Conservation (phyloP, 2,888 invertebrate species). For the Drosophila bunnanda region DNA sequence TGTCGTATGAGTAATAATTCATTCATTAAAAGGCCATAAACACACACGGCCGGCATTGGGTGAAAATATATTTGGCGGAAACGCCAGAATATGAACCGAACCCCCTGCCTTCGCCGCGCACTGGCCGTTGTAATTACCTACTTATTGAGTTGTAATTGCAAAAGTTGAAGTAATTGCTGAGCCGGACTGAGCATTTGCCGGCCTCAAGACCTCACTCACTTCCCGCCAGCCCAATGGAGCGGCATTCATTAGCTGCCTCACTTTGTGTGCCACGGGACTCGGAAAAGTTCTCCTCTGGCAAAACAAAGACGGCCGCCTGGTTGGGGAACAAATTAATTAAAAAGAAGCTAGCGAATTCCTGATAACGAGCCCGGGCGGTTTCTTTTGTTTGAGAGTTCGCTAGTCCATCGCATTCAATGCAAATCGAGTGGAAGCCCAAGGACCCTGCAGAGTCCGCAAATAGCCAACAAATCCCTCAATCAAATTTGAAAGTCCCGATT, state of each 20-base stretch:
- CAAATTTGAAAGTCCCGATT: conserved; percentile 1
- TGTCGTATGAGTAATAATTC: conserved; percentile 55
- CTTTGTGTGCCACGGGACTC: conserved; percentile 36
- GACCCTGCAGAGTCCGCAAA: conserved; percentile 1
- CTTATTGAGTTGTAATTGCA: conserved; percentile 77
- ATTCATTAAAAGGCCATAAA: conserved; percentile 53
- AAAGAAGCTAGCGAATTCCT: conserved; percentile 22
- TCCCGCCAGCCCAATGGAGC: background rate
- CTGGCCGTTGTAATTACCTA: conserved; percentile 57
- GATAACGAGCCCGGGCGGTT: conserved; percentile 10
- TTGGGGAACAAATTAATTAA: conserved; percentile 26
- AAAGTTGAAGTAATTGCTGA: conserved; percentile 67
- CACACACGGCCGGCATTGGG: conserved; percentile 10
- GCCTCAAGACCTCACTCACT: conserved; percentile 15
- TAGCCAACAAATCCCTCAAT: conserved; percentile 19
- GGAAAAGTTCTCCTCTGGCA: conserved; percentile 15
- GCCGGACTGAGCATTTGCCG: conserved; percentile 28
- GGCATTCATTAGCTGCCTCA: conserved; percentile 53
- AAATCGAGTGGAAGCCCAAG: conserved; percentile 38
- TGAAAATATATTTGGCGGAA: conserved; percentile 31
- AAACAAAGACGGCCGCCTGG: conserved; percentile 22
- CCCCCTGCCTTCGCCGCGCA: too few species aligned
- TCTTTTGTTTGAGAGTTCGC: conserved; percentile 5
- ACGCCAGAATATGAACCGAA: conserved; percentile 18
- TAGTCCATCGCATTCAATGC: conserved; percentile 21